Conservation (phyloP, 2,888 invertebrate genomes). For the Paralinhomoeus sp. region DNA sequence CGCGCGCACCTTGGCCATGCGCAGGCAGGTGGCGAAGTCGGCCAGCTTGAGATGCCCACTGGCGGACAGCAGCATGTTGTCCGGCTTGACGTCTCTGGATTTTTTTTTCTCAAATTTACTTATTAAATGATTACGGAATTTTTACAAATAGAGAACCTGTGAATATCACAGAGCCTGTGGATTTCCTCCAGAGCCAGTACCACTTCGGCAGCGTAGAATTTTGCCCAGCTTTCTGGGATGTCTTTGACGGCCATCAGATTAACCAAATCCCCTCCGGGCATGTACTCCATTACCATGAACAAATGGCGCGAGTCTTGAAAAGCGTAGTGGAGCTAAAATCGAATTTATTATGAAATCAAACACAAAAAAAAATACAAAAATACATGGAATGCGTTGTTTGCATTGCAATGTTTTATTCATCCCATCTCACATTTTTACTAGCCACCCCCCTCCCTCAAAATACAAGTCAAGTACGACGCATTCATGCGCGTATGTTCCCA, state of each 20-base stretch:
- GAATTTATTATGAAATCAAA: too few relatives aligned
- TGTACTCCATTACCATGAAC: conserved; percentile 99
- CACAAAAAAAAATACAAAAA: too few relatives aligned
- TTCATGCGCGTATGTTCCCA: too few relatives aligned
- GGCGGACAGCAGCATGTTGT: conserved; percentile 27
- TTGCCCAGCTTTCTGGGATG: conserved; percentile 90
- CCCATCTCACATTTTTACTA: too few relatives aligned
- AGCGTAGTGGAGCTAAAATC: conserved; percentile 67
- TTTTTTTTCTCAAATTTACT: too few relatives aligned
- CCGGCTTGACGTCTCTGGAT: conserved; percentile 81
- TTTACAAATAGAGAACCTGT: too few relatives aligned
- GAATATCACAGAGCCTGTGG: conserved; percentile 30
- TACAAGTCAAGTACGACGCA: too few relatives aligned
- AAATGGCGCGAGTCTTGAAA: conserved; percentile 91
- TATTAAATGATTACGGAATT: too few relatives aligned
- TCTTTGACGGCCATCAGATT: conserved; percentile 95
- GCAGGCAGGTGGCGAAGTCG: conserved; percentile 99
- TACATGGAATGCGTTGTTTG: too few relatives aligned
- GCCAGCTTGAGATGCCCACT: conserved; percentile 80
- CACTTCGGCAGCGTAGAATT: conserved; percentile 86
- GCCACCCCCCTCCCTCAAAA: too few relatives aligned
- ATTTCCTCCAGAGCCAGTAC: conserved; percentile 83
- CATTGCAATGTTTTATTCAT: too few relatives aligned
- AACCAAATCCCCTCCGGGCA: conserved; percentile 98
- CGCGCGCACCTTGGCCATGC: conserved; percentile 47